Base-by-base conservation (phyloP, 2,797 vertebrate genomes). In the Chiloscyllium punctatum region DNA sequence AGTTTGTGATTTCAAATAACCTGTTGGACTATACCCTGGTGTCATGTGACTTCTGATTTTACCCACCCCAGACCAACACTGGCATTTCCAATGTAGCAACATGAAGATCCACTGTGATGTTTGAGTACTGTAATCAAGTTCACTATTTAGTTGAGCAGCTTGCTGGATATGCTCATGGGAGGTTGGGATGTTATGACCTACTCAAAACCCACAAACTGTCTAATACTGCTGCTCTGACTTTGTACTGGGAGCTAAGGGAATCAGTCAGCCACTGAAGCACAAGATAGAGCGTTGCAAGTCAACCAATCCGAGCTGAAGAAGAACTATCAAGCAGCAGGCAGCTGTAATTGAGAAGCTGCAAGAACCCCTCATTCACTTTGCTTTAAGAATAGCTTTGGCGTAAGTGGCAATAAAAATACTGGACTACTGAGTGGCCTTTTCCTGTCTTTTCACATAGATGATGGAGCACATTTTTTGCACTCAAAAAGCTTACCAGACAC, bases 251-350 rank as follows among this genome's bases (percentile, higher is more conserved):
- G 4, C 94, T 74, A 94, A 94, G 42, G 33, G 42, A 94, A 71
- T 72, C 68, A 71, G 37, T 72, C 92, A 69, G 11, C 69, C 72
- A 23, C 92, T 42, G 68, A 71, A 94, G 25, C 42, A 74, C 4
- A 25, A 94, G 69, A 94, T 94, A 74, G 48, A 94, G 37, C 25
- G 72, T 94, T 71, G 23, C 66, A 71, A 94, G 92, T 94, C 94
- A 74, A 94, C 69, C 15, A 74, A 74, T 94, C 51, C 74, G 23
- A 25, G 42, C 6, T 74, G 94, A 94, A 94, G 25, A n/a, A 92
- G 68, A 68, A 92, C 88, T 90, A 53, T 92, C 88, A 92, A 92
- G 68, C 62, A 92, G 88, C 62, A 92, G 62, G 57, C 66, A 66
- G 88, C 7, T 68, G 33, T 92, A 92, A 92, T 92, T 92, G 88